Evolutionary conservation across 2,888 invertebrate species (phyloP).

Genomic region (Dicycla oo): DNA sequence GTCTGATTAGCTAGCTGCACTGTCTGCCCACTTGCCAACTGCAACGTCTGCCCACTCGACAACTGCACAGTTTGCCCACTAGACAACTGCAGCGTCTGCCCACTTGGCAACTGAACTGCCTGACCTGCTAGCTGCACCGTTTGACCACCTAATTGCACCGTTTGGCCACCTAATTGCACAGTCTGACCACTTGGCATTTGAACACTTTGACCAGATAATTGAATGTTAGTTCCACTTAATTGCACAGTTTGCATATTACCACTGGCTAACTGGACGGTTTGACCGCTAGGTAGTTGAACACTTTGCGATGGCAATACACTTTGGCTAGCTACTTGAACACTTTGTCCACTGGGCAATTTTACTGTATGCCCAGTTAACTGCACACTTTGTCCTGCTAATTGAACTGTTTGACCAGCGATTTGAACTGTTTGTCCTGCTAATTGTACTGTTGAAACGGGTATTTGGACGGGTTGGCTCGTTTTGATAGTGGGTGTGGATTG

Average conservation of each 20-base stretch:
- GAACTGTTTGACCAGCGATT: constrained; percentile 84
- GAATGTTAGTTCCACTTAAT: constrained; percentile 69
- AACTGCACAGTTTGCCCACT: constrained; percentile 82
- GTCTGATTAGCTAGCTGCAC: constrained; percentile 83
- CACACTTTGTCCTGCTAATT: constrained; percentile 83
- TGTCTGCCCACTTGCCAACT: constrained; percentile 81
- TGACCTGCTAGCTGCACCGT: constrained; percentile 75
- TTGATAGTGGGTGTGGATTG: constrained; percentile 73
- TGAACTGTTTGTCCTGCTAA: constrained; percentile 82
- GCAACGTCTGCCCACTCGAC: constrained; percentile 81
- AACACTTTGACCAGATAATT: constrained; percentile 71
- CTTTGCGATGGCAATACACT: constrained; percentile 79
- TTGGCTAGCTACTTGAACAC: constrained; percentile 82
- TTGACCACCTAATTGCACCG: constrained; percentile 70
- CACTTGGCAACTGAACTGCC: constrained; percentile 87
- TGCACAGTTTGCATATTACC: constrained; percentile 76
- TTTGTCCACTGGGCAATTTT: constrained; percentile 84
- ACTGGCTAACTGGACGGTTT: constrained; percentile 81
- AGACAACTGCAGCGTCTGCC: constrained; percentile 85
- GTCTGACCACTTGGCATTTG: constrained; percentile 71
- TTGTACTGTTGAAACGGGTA: constrained; percentile 83
- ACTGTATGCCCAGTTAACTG: constrained; percentile 88
- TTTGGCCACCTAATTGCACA: constrained; percentile 73
- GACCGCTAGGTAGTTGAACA: constrained; percentile 79
- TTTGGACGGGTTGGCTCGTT: constrained; percentile 76